Percentiles rank a stretch among this genome's conserved stretches.
phyloP scores from a whole-genome alignment of 2,113 vertebrate genomes.

The Leptodactylus fuscus region DNA sequence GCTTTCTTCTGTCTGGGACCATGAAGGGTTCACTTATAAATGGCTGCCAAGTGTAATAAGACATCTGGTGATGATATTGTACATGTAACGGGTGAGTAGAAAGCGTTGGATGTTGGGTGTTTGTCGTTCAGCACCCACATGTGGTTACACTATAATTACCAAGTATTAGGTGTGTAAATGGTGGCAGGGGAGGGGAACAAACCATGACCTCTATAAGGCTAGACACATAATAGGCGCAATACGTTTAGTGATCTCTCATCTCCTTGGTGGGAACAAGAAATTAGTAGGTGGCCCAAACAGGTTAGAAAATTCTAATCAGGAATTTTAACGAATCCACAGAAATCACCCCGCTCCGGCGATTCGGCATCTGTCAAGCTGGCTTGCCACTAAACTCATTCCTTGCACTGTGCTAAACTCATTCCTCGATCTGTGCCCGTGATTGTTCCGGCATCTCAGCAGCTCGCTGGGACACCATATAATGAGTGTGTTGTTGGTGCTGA shows the following conservation, averaged over 20 bases:
- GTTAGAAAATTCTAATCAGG: too few relatives aligned
- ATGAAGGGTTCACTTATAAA: not conserved
- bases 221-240: not conserved
- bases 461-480: too few relatives aligned
- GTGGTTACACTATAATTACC: not conserved
- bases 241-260: not conserved
- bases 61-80: not conserved
- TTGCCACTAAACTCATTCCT: too few relatives aligned
- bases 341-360: too few relatives aligned
- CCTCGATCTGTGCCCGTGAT: too few relatives aligned
- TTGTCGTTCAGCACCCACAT: not conserved
- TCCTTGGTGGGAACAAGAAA: not conserved
- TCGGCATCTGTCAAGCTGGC: too few relatives aligned
- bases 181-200: not conserved
- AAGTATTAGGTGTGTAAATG: not conserved
- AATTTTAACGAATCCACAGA: too few relatives aligned
- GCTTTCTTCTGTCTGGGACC: not conserved
- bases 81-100: not conserved
- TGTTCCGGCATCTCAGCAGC: too few relatives aligned
- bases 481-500: too few relatives aligned
- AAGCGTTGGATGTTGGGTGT: not conserved
- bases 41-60: not conserved
- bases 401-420: too few relatives aligned
- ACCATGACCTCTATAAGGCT: not conserved
- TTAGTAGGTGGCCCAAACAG: too few relatives aligned